Evolutionary conservation across 2,113 vertebrate species (phyloP).

Genomic region (Delphinus delphis): DNA sequence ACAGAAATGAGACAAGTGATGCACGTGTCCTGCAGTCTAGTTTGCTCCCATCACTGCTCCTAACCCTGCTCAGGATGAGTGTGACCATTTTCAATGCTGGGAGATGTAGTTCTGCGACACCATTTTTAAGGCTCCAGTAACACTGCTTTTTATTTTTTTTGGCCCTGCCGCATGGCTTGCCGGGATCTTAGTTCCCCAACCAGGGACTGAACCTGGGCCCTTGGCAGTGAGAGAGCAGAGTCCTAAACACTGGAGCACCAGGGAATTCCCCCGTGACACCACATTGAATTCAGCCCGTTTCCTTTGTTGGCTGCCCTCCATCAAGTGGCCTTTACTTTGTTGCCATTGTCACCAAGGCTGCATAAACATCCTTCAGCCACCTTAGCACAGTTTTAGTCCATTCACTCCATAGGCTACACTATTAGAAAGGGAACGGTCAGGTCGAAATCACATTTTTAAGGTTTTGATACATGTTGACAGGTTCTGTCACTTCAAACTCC

Average conservation of each 20-base stretch:
- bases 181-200: no score
- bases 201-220: no score
- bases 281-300: rapidly evolving
- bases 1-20: not conserved
- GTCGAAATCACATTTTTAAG: not conserved
- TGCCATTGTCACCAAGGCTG: not conserved
- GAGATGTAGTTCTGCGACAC: no score
- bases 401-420: not conserved
- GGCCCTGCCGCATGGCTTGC: no score
- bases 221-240: no score
- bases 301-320: not conserved
- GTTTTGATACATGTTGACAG: not conserved
- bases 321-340: not conserved
- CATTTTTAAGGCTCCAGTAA: not conserved
- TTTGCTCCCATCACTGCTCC: not conserved
- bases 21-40: rapidly evolving
- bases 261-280: not conserved
- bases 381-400: not conserved
- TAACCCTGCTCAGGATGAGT: not conserved
- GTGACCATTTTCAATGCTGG: rapidly evolving
- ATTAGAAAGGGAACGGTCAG: not conserved
- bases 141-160: no score
- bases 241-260: no score
- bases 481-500: not conserved
- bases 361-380: not conserved